phyloP scores from a whole-genome alignment of 2,888 invertebrate species.

The Cryptus viduatorius region DNA sequence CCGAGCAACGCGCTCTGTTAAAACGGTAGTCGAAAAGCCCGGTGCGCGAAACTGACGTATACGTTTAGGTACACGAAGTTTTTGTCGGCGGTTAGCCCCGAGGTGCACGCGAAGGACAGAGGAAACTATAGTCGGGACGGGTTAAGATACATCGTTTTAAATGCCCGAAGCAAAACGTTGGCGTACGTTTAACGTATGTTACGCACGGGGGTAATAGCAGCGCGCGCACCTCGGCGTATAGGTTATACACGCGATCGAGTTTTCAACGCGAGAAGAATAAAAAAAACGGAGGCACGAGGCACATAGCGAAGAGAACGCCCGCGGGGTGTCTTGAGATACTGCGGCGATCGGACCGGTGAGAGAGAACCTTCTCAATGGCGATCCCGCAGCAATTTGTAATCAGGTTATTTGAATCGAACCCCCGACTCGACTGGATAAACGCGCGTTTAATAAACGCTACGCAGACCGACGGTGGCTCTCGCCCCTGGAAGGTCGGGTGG shows the following conservation, averaged over 20 bases:
- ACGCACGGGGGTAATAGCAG: neutral
- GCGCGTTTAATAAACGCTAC: conserved; percentile 71
- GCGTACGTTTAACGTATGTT: conserved; percentile 54
- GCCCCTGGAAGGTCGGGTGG: neutral
- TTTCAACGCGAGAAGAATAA: neutral
- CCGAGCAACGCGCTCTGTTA: conserved; percentile 6
- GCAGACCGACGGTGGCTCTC: conserved; percentile 3
- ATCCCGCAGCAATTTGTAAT: conserved; percentile 70
- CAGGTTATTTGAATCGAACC: conserved; percentile 68
- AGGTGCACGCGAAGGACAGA: neutral
- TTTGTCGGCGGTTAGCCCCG: conserved; percentile 13
- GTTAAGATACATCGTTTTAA: conserved; percentile 71
- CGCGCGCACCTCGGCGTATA: neutral
- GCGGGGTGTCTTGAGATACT: conserved; percentile 47
- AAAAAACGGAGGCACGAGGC: conserved; percentile 22
- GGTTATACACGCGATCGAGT: neutral
- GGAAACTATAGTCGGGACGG: neutral
- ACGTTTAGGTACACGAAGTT: conserved; percentile 13
- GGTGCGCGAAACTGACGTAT: neutral
- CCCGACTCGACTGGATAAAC: conserved; percentile 66
- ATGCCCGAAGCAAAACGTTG: conserved; percentile 76
- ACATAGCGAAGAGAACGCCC: neutral
- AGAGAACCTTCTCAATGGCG: conserved; percentile 43
- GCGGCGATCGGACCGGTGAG: neutral
- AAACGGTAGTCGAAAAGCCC: conserved; percentile 51